These are phyloP conservation scores for Lemur catta DNA, from an alignment of 2,797 vertebrate species.

Conservation along the genomic window DNA sequence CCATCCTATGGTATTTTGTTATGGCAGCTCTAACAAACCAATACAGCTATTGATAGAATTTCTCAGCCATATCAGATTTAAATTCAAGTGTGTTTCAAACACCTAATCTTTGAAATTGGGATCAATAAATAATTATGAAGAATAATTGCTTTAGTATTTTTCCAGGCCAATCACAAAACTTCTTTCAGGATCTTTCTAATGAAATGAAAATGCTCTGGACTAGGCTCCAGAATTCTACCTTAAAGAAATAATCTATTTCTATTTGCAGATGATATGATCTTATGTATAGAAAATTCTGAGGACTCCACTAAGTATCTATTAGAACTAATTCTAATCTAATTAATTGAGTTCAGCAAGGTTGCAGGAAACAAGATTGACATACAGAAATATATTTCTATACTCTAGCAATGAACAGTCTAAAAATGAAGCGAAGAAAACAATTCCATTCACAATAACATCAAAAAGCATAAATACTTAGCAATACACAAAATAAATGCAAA, in stretches of 20 bases:
- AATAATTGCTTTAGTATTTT: constrained; percentile 25
- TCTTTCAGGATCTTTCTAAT: background rate
- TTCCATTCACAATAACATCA: background rate
- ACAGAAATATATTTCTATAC: background rate
- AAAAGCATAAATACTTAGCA: constrained; percentile 9
- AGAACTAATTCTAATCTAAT: background rate
- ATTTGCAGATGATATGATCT: background rate
- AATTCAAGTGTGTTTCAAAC: constrained; percentile 42
- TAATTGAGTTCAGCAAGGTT: background rate
- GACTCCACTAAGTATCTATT: background rate
- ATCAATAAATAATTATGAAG: constrained; percentile 15
- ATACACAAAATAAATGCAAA: background rate
- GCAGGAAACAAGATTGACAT: background rate
- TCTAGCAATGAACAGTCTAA: background rate
- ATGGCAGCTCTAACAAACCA: background rate
- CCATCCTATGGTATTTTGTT: background rate
- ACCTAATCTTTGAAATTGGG: background rate
- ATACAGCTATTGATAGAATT: background rate
- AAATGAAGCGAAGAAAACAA: background rate
- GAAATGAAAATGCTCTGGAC: background rate
- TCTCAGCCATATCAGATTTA: background rate
- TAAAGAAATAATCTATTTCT: background rate
- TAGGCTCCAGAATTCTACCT: background rate
- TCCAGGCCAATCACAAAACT: background rate
- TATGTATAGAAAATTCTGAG: background rate